Evolutionary conservation across 2,888 invertebrate species (phyloP).

Genomic region (Phania funesta): DNA sequence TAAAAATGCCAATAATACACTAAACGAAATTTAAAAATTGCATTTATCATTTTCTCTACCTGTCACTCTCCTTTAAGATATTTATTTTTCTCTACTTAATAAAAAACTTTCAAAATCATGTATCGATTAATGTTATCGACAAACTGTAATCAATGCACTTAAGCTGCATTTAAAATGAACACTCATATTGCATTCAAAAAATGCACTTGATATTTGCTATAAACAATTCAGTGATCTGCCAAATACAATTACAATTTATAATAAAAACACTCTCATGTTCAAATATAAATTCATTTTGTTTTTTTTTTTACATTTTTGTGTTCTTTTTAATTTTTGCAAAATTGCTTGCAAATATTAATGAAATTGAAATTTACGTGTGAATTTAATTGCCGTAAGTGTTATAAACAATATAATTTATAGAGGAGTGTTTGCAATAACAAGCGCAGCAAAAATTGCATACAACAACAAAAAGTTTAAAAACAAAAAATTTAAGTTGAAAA

Average conservation of each 20-base stretch:
- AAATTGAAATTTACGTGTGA: conserved; percentile 67
- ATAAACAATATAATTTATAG: conserved; percentile 67
- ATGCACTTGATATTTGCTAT: conserved; percentile 52
- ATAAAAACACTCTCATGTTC: conserved; percentile 23
- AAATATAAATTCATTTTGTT: conserved; percentile 10
- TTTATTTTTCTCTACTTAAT: background rate
- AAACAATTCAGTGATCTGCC: conserved; percentile 65
- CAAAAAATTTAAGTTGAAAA: conserved; percentile 60
- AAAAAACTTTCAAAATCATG: background rate
- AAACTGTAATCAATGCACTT: conserved; percentile 22
- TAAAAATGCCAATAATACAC: too few relatives aligned
- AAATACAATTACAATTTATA: conserved; percentile 59
- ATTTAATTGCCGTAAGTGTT: conserved; percentile 68
- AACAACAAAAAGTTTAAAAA: conserved; percentile 11
- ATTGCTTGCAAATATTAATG: conserved; percentile 66
- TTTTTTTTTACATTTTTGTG: conserved; percentile 22
- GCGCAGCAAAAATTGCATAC: conserved; percentile 6
- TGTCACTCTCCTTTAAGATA: background rate
- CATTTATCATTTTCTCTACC: background rate
- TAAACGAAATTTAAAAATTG: too few relatives aligned
- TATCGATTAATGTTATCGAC: background rate
- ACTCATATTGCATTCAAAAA: conserved; percentile 55
- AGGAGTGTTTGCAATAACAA: conserved; percentile 59
- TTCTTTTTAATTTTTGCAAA: conserved; percentile 47
- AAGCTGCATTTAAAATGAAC: conserved; percentile 51